A percentile compares a stretch with the other conserved stretches of the same genome.
Evolutionary conservation across 2,888 invertebrate species (phyloP).

Genomic region (Dysmachus trigonus): DNA sequence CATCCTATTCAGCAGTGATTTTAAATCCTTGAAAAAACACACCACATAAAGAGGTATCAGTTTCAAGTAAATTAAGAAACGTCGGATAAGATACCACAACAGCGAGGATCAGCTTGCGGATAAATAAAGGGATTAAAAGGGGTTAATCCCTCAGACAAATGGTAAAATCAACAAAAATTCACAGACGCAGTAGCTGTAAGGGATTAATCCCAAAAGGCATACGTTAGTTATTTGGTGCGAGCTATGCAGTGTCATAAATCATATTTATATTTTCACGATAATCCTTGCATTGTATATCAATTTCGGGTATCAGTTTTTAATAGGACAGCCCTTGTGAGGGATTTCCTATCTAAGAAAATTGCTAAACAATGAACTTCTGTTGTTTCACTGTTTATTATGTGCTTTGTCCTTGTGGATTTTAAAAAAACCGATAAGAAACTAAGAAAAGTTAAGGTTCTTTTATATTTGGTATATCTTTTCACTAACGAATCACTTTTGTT

Average conservation of each 20-base stretch:
- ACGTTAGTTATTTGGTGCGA: background rate
- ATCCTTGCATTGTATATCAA: conserved; percentile 3
- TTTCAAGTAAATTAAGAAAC: conserved; percentile 10
- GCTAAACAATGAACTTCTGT: background rate
- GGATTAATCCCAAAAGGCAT: background rate
- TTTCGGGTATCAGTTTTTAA: conserved; percentile 8
- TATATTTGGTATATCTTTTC: too few species aligned
- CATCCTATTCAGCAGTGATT: background rate
- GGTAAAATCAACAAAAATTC: background rate
- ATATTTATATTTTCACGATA: background rate
- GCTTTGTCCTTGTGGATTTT: background rate
- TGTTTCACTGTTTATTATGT: background rate
- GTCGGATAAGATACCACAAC: background rate
- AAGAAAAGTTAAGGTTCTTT: too few species aligned
- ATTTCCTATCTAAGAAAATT: background rate
- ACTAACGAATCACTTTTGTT: too few species aligned
- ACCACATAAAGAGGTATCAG: background rate
- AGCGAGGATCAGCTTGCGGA: background rate
- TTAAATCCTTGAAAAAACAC: background rate
- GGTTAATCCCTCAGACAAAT: background rate
- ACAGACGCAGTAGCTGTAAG: background rate
- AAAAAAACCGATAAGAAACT: background rate
- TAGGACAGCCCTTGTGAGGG: background rate
- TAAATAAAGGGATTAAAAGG: background rate
- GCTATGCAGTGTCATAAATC: background rate